phyloP scores from a whole-genome alignment of 2,113 vertebrate genomes.

The Nesoenas mayeri region DNA sequence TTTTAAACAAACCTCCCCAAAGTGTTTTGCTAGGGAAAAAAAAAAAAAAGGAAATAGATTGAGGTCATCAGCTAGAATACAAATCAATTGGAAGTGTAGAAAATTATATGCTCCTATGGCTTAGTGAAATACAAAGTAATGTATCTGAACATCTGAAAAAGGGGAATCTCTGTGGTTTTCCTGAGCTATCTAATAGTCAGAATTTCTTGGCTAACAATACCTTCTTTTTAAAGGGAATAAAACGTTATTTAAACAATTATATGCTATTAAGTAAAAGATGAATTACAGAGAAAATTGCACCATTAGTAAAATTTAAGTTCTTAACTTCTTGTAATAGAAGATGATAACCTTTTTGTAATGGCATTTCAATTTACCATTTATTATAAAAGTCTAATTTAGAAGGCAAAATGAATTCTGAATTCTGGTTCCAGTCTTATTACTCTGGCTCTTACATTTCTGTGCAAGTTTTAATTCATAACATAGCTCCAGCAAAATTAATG shows the following conservation, averaged over 20 bases:
- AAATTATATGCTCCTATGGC: background rate
- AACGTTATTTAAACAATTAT: constrained; percentile 72
- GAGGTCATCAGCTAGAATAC: background rate
- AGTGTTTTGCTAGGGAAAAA: background rate
- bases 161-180: background rate
- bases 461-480: constrained; percentile 21
- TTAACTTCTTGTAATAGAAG: constrained; percentile 66
- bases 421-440: constrained; percentile 39
- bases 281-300: constrained; percentile 71
- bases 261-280: constrained; percentile 70
- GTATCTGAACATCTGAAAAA: background rate
- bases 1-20: background rate
- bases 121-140: background rate
- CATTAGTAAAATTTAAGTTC: constrained; percentile 76
- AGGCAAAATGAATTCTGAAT: constrained; percentile 62
- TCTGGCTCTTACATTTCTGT: constrained; percentile 5
- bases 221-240: constrained; percentile 43
- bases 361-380: constrained; percentile 67
- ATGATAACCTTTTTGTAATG: constrained; percentile 63
- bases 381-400: constrained; percentile 58
- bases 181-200: constrained; percentile 7
- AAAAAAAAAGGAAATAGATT: background rate
- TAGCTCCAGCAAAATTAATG: constrained; percentile 17
- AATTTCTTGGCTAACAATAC: constrained; percentile 43
- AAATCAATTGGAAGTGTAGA: background rate